These are phyloP conservation scores for Cariama cristata DNA, from an alignment of 2,113 vertebrate genomes.

Conservation along the genomic window DNA sequence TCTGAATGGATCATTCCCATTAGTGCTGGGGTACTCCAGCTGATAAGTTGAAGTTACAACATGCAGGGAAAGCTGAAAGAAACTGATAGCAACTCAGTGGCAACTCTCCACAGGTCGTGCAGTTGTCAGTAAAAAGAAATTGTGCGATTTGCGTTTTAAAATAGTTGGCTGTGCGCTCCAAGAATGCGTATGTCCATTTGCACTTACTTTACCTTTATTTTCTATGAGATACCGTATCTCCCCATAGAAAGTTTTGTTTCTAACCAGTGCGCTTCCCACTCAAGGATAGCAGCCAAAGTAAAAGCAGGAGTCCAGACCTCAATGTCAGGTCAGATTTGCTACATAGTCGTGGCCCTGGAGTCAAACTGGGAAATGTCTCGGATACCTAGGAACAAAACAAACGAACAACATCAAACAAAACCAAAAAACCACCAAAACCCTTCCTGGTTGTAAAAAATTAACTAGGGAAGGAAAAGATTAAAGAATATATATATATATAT, in stretches of 20 bases:
- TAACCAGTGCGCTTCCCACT: not conserved
- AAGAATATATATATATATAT: not conserved
- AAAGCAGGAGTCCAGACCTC: not conserved
- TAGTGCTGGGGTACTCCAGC: not conserved
- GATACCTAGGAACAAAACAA: not conserved
- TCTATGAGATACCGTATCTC: too few relatives aligned
- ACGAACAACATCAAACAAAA: not conserved
- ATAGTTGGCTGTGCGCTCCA: not conserved
- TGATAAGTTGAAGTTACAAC: not conserved
- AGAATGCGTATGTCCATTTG: not conserved
- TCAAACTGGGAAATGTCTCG: not conserved
- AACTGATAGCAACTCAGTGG: not conserved
- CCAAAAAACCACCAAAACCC: not conserved
- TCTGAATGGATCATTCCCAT: not conserved
- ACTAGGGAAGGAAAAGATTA: not conserved
- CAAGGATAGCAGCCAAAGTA: not conserved
- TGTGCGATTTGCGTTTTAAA: not conserved
- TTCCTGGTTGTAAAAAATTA: not conserved
- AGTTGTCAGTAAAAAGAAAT: not conserved
- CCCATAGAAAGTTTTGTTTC: not conserved
- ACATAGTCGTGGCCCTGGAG: not conserved
- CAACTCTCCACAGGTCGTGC: not conserved
- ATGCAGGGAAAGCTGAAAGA: not conserved
- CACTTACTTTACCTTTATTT: too few relatives aligned
- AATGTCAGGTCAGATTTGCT: not conserved